Percentiles rank a stretch among this genome's conserved stretches.
These are phyloP conservation scores for Halocynthia roretzi DNA, from an alignment of 23 tunicate genomes.

Conservation along the genomic window DNA sequence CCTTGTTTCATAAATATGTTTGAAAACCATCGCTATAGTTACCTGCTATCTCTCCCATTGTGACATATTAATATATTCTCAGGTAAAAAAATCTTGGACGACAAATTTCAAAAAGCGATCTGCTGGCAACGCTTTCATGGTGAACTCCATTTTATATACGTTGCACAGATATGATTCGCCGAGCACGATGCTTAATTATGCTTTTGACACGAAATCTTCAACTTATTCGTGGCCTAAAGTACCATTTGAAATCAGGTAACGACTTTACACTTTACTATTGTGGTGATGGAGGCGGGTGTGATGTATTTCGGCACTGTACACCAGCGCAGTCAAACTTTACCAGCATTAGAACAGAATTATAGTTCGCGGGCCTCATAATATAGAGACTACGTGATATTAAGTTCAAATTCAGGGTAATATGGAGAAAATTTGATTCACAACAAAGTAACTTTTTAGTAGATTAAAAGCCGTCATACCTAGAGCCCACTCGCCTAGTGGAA, in stretches of 20 bases:
- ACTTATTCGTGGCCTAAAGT: constrained; percentile 21
- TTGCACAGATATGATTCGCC: constrained; percentile 31
- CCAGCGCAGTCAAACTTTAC: too few relatives aligned
- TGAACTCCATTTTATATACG: constrained; percentile 26
- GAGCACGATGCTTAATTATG: constrained; percentile 15
- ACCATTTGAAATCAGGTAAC: constrained; percentile 22
- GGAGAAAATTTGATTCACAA: too few relatives aligned
- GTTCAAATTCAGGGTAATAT: too few relatives aligned
- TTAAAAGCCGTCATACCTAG: too few relatives aligned
- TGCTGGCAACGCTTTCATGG: constrained; percentile 46
- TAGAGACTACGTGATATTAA: too few relatives aligned
- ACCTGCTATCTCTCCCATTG: neutral
- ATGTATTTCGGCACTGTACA: too few relatives aligned
- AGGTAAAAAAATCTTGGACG: constrained; percentile 24
- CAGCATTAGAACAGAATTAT: too few relatives aligned
- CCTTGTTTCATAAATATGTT: too few relatives aligned
- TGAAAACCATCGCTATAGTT: neutral
- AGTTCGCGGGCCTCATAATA: too few relatives aligned
- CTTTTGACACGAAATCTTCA: constrained; percentile 31
- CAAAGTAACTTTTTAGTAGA: too few relatives aligned
- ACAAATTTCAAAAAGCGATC: constrained; percentile 17
- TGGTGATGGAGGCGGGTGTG: too few relatives aligned
- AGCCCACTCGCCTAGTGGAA: too few relatives aligned
- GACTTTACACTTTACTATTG: neutral
- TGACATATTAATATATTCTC: neutral